Evolutionary conservation across 2,888 invertebrate genomes (phyloP), one percentile per base, ranked within the genome.

Genomic region (Parnassius orleans): DNA sequence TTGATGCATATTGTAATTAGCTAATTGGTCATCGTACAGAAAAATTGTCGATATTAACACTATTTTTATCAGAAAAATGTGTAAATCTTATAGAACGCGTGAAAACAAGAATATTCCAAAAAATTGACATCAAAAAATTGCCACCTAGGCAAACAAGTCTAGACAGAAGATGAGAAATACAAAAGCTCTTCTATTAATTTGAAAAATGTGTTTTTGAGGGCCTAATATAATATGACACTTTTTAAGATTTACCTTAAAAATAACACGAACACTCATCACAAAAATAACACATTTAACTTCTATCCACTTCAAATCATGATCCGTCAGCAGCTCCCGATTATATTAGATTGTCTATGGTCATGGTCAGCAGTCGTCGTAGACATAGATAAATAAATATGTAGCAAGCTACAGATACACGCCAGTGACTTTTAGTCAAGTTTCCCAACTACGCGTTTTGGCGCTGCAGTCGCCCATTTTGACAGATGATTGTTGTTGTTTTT

Each of bases 221-320:
- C 41, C 42, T 48, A 53, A 33, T 51, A 24, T 65, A 69, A 69
- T 64, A 62, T 61, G 65, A 66, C 57, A 68, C 71, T 71, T 73
- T 69, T 66, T 65, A 65, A 59, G 41, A n/a, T 78, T 82, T 90
- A 90, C 90, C 90, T 90, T 87, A 86, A 72, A 85, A 87, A 81
- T 84, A 81, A 83, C 80, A 86, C 83, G 87, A 83, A 86, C 83
- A 89, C 83, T 86, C 90, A 90, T 90, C 89, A 90, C 90, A 90
- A 87, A 87, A 85, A 83, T 86, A 88, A 87, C 87, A 89, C 85
- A 84, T 86, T 80, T 79, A 81, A 75, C 83, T 83, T 83, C 74
- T 83, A 79, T 76, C 83, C 84, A 87, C 90, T 86, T 89, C 86
- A 90, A 90, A 90, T 87, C 88, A 88, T 86, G 84, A 88, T 87